Evolutionary conservation across 2,113 vertebrate species (phyloP).

Genomic region (Oryzias curvinotus): DNA sequence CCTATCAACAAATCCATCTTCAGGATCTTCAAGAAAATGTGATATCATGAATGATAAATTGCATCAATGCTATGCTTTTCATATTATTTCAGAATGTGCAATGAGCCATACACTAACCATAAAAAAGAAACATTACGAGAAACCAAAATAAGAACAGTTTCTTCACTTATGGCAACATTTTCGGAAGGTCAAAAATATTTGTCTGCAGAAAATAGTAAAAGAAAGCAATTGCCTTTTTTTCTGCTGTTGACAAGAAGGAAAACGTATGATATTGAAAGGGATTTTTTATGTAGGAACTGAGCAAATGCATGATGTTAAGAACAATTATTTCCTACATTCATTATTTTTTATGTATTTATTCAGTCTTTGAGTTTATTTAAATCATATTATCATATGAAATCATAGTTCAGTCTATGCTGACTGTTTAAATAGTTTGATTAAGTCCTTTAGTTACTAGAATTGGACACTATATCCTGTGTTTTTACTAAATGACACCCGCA

Average conservation of each 20-base stretch:
- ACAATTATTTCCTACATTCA: too few species aligned
- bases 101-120: constrained; percentile 12
- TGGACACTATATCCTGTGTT: too few species aligned
- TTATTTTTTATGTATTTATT: too few species aligned
- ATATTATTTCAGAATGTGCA: constrained; percentile 12
- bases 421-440: too few species aligned
- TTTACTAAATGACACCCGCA: too few species aligned
- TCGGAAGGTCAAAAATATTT: neutral
- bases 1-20: neutral
- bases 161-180: neutral
- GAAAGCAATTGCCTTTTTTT: constrained; percentile 22
- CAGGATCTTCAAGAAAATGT: constrained; percentile 4
- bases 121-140: constrained; percentile 8
- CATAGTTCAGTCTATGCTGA: too few species aligned
- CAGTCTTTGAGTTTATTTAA: too few species aligned
- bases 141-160: constrained; percentile 7
- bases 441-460: too few species aligned
- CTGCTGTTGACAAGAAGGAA: constrained; percentile 19
- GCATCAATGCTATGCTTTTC: neutral
- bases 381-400: too few species aligned
- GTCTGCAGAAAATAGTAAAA: constrained; percentile 3
- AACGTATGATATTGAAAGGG: neutral
- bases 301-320: too few species aligned
- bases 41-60: constrained; percentile 18
- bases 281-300: too few species aligned